Evolutionary conservation across 2,888 invertebrate genomes (phyloP).

Genomic region (Smittia sp.): DNA sequence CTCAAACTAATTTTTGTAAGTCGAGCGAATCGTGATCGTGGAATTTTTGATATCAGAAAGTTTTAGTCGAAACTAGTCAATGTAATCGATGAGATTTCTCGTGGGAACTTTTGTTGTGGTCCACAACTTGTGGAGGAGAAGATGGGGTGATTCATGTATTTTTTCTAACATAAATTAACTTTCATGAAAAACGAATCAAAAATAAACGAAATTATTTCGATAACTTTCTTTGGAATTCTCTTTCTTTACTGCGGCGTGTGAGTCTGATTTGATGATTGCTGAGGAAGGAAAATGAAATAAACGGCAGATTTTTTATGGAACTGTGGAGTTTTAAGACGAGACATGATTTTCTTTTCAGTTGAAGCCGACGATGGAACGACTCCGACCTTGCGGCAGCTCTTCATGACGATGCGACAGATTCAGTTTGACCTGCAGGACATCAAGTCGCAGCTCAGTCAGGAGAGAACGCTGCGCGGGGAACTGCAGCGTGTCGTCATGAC

Average conservation of each 20-base stretch:
- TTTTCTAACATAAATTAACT: no score
- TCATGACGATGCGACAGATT: conserved; percentile 53
- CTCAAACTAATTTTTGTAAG: no score
- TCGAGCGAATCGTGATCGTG: neutral
- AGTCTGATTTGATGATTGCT: conserved; percentile 18
- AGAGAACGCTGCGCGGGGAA: conserved; percentile 51
- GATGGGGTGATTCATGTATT: no score
- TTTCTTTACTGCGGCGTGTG: neutral
- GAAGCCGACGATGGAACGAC: conserved; percentile 54
- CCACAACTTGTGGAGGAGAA: neutral
- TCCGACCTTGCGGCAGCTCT: conserved; percentile 53
- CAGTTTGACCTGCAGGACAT: conserved; percentile 54
- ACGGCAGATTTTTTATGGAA: neutral
- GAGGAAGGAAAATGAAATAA: conserved; percentile 15
- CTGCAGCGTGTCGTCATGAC: conserved; percentile 53
- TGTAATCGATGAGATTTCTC: neutral
- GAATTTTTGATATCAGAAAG: neutral
- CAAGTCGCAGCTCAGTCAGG: conserved; percentile 53
- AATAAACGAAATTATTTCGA: conserved; percentile 3
- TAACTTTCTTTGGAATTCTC: neutral
- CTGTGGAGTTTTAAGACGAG: neutral
- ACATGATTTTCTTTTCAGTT: conserved; percentile 45
- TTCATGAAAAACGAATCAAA: neutral
- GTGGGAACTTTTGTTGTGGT: neutral
- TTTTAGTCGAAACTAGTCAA: neutral